Percentiles rank a stretch among this genome's conserved stretches.
These are phyloP conservation scores for Caranx melampygus DNA, from an alignment of 2,113 vertebrate genomes.

Conservation along the genomic window DNA sequence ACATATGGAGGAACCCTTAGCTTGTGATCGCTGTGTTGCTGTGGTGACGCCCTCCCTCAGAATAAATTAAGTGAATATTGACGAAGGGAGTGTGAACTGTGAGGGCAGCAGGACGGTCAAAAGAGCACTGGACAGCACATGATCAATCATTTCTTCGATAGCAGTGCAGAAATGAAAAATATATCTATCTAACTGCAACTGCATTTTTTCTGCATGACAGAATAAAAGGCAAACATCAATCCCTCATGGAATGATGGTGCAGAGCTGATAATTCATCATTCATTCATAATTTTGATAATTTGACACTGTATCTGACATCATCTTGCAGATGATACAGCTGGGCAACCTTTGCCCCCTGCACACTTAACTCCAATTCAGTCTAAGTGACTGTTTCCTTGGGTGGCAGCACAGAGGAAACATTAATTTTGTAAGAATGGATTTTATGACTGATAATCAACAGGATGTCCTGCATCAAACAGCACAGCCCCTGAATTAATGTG, in stretches of 20 bases:
- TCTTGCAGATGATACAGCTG: neutral
- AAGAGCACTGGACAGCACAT: neutral
- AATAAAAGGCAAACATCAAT: neutral
- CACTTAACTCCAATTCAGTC: neutral
- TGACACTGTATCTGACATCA: neutral
- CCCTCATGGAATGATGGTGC: neutral
- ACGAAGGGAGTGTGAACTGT: neutral
- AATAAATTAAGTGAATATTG: slow-evolving; percentile 20
- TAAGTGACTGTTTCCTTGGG: slow-evolving; percentile 22
- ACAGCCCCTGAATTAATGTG: neutral
- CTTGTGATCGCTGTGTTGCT: slow-evolving; percentile 49
- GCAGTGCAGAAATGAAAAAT: neutral
- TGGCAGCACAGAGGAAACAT: neutral
- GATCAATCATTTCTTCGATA: neutral
- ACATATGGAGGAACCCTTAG: slow-evolving; percentile 55
- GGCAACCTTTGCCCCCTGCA: neutral
- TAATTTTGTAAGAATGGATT: neutral
- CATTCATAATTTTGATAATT: neutral
- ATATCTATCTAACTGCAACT: neutral
- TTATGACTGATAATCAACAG: slow-evolving; percentile 21
- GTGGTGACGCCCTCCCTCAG: slow-evolving; percentile 41
- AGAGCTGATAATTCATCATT: neutral
- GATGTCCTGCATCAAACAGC: slow-evolving; percentile 17
- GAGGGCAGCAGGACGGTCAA: slow-evolving; percentile 10
- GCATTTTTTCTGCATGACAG: neutral